Base-by-base conservation (phyloP, 2,113 vertebrate genomes). In the Takifugu flavidus region DNA sequence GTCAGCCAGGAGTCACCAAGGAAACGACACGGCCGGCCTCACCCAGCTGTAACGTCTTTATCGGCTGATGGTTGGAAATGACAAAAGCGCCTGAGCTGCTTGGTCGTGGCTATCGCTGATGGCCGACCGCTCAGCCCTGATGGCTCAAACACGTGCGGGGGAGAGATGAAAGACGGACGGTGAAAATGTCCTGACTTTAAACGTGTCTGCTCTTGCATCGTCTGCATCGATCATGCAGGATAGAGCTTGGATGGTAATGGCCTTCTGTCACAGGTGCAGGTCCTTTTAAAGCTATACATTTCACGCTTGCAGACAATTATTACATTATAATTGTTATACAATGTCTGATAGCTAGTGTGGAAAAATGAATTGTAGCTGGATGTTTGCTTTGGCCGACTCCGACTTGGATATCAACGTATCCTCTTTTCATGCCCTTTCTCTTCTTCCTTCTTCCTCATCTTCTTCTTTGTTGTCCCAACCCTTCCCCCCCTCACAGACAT, bases 21-120 rank as follows among this genome's bases (percentile, higher is more conserved):
- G 85, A 80, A 83, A 85, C 77, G 0, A 28, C 58, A 65, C 67
- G 81, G 78, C 47, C 62, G 4, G 58, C 69, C 67, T 79, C 65
- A 70, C 64, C 61, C 52, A 28, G 65, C 61, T 47, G 62, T 61
- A 44, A 60, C 45, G 67, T 60, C 65, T 86, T 83, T 64, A 82
- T 86, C 80, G 78, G 61, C 77, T 72, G 61, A 67, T 57, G 46
- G 49, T 43, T 64, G 26, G 53, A 61, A 69, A 66, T 42, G 65
- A 78, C 67, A 74, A 68, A 70, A 50, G 34, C 20, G 53, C 60
- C 29, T 31, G 29, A 2, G 29, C 15, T 43, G 42, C 6, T 1
- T 39, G 53, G 13, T 8, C 59, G 2, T 52, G 70, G 53, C 47
- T 72, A 50, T 74, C 52, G 31, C 49, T 49, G 39, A 70, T 4